phyloP scores from a whole-genome alignment of 2,113 vertebrate genomes.

The Phaethon lepturus region DNA sequence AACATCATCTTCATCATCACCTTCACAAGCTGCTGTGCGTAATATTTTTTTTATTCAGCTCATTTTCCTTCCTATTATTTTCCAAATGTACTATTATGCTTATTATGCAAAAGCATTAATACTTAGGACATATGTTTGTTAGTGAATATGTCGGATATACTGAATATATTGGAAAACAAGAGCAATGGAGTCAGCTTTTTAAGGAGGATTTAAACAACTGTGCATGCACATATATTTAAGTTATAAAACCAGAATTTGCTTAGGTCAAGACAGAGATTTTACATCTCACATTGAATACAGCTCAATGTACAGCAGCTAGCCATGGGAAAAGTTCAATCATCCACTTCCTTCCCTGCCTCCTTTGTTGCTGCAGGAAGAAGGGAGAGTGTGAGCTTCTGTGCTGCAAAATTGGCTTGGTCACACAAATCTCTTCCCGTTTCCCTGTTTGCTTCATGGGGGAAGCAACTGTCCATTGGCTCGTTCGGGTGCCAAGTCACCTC shows the following conservation, averaged over 20 bases:
- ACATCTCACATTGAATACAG: rapidly evolving
- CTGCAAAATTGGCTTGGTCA: neutral
- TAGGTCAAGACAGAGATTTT: neutral
- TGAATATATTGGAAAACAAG: neutral
- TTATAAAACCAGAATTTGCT: neutral
- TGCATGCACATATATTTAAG: neutral
- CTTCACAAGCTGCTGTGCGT: constrained; percentile 85
- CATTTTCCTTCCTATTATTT: neutral
- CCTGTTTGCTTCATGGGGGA: rapidly evolving
- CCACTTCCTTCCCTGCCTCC: neutral
- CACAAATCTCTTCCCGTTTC: neutral
- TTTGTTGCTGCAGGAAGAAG: neutral
- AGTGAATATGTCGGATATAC: neutral
- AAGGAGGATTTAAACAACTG: neutral
- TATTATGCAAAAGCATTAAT: neutral
- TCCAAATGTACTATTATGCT: neutral
- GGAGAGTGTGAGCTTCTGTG: neutral
- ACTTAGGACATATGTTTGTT: neutral
- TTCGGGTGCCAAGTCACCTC: neutral
- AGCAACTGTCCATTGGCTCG: neutral
- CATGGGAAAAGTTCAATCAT: neutral
- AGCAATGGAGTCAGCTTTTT: neutral
- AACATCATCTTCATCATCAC: constrained; percentile 85
- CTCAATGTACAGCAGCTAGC: neutral
- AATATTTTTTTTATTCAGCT: constrained; percentile 27